These are phyloP conservation scores for Chrysaora quinquecirrha DNA, from an alignment of 30 jellyfish, hydroid and myxozoan species.

Conservation along the genomic window DNA sequence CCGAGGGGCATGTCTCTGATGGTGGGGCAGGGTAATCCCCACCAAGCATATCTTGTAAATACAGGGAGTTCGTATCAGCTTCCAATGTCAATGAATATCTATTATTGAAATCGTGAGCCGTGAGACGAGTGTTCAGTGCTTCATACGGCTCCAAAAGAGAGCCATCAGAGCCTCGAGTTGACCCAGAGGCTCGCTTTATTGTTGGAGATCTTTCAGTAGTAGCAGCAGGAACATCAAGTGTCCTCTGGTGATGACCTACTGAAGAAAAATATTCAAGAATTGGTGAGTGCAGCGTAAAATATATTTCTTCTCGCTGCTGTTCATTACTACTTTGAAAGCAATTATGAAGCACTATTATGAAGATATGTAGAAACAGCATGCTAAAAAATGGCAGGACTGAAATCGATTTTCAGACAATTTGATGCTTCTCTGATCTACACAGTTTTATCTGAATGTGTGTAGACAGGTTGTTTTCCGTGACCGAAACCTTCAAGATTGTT, in stretches of 20 bases:
- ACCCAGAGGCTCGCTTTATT: conserved; percentile 54
- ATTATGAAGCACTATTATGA: no score
- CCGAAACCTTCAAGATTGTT: no score
- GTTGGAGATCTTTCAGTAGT: conserved; percentile 50
- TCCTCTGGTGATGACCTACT: conserved; percentile 45
- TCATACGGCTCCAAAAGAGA: conserved; percentile 65
- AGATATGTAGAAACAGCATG: no score
- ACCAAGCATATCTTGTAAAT: conserved; percentile 77
- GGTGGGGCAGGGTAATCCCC: conserved; percentile 82
- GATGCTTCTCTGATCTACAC: no score
- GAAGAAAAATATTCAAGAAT: conserved; percentile 72
- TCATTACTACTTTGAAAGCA: no score
- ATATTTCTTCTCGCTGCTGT: no score
- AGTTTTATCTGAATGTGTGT: no score
- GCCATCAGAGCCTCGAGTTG: conserved; percentile 47
- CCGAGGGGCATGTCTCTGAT: conserved; percentile 82
- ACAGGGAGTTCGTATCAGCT: conserved; percentile 68
- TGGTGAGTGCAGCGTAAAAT: no score
- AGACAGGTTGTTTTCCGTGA: no score
- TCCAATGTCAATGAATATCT: conserved; percentile 81
- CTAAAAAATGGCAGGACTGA: no score
- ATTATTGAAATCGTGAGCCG: conserved; percentile 74
- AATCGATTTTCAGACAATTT: no score
- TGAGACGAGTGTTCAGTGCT: conserved; percentile 53
- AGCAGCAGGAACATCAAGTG: conserved; percentile 11